Percentiles rank a stretch among this genome's conserved stretches.
These are phyloP conservation scores for Yponomeuta sedellus DNA, from an alignment of 2,888 invertebrate species.

Conservation along the genomic window DNA sequence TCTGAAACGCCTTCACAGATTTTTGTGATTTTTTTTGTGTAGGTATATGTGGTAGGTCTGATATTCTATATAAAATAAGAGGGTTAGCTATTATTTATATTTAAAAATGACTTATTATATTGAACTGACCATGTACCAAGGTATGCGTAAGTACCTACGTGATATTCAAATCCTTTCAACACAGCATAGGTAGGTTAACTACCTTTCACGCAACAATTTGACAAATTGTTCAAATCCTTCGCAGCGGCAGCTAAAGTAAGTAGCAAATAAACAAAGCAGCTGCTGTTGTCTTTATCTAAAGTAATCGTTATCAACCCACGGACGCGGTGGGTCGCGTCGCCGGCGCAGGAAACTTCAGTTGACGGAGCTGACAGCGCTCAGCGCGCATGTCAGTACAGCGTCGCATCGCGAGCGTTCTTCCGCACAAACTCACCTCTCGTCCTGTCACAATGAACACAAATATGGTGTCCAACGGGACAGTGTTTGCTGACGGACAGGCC, in stretches of 20 bases:
- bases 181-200: no score
- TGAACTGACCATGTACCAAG: no score
- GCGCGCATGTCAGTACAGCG: conserved; percentile 17
- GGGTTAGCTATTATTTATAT: no score
- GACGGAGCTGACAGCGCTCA: conserved; percentile 24
- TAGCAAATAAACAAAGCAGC: conserved; percentile 39
- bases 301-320: conserved; percentile 58
- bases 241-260: background rate
- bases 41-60: no score
- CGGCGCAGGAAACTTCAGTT: conserved; percentile 53
- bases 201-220: background rate
- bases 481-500: conserved; percentile 32
- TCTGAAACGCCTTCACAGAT: no score
- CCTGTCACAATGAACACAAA: conserved; percentile 29
- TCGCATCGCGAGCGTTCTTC: background rate
- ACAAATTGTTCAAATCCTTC: conserved; percentile 1
- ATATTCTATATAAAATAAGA: no score
- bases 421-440: conserved; percentile 19
- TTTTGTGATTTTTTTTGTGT: no score
- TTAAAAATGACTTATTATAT: no score
- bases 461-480: conserved; percentile 23
- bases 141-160: no score
- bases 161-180: no score
- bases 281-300: conserved; percentile 57
- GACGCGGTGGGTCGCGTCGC: conserved; percentile 23